A percentile compares a stretch with the other conserved stretches of the same genome.
phyloP scores from a whole-genome alignment of 2,888 invertebrate genomes.

The Slavum lentiscoides region DNA sequence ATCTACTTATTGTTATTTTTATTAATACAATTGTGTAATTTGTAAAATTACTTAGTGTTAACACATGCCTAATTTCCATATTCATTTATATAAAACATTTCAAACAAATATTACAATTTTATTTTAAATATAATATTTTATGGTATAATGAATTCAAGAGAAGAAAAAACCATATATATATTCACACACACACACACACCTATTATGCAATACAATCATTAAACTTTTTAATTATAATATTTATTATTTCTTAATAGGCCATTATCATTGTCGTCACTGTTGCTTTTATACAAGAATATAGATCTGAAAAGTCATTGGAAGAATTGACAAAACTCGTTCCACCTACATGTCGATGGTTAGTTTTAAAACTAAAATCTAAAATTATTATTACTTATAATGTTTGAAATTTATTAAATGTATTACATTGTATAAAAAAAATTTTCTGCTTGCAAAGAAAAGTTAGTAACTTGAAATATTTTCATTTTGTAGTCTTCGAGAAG shows the following conservation, averaged over 20 bases:
- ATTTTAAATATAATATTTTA: no score
- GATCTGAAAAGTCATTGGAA: constrained; percentile 96
- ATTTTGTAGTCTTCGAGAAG: constrained; percentile 77
- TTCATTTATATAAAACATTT: no score
- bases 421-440: background rate
- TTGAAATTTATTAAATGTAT: background rate
- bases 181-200: no score
- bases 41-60: no score
- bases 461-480: background rate
- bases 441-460: background rate
- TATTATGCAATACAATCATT: no score
- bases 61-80: no score
- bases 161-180: no score
- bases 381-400: constrained; percentile 41
- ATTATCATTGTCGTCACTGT: constrained; percentile 95
- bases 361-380: constrained; percentile 41
- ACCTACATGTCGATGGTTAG: constrained; percentile 88
- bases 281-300: constrained; percentile 97
- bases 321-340: constrained; percentile 96
- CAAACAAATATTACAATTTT: no score
- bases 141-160: no score
- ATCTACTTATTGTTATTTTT: no score
- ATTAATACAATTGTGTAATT: no score
- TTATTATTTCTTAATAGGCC: constrained; percentile 61
- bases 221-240: background rate